These are phyloP conservation scores for Cydia pomonella DNA, from an alignment of 1,140 invertebrate species.

Conservation along the genomic window DNA sequence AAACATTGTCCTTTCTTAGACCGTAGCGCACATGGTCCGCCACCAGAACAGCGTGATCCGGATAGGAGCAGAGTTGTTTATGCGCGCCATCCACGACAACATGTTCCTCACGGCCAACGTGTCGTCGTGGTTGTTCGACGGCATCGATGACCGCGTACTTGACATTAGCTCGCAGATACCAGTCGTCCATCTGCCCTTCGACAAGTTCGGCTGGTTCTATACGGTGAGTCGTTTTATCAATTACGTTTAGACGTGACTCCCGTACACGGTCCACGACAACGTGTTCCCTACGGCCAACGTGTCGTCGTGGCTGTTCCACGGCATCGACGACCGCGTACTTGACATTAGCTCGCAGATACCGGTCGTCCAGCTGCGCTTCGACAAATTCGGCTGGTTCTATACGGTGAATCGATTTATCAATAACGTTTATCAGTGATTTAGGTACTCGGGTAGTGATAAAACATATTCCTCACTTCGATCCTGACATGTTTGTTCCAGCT, in stretches of 20 bases:
- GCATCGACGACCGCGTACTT: conserved; percentile 86
- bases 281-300: conserved; percentile 84
- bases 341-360: conserved; percentile 82
- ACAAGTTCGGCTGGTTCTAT: conserved; percentile 90
- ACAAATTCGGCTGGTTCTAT: conserved; percentile 90
- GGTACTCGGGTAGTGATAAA: no score
- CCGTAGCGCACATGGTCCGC: conserved; percentile 83
- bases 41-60: conserved; percentile 70
- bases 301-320: conserved; percentile 84
- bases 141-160: conserved; percentile 86
- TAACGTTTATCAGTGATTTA: background rate
- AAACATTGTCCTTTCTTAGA: conserved; percentile 77
- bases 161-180: conserved; percentile 82
- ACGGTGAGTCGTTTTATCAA: conserved; percentile 54
- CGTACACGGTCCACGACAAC: conserved; percentile 44
- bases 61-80: conserved; percentile 78
- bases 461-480: no score
- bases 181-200: conserved; percentile 83
- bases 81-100: conserved; percentile 78
- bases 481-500: no score
- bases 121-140: conserved; percentile 84
- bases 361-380: conserved; percentile 83
- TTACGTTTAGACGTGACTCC: background rate
- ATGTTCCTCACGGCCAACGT: conserved; percentile 84
- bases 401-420: conserved; percentile 53